These are phyloP conservation scores for Prunella fulvescens DNA, from an alignment of 2,113 vertebrate species.

Conservation along the genomic window DNA sequence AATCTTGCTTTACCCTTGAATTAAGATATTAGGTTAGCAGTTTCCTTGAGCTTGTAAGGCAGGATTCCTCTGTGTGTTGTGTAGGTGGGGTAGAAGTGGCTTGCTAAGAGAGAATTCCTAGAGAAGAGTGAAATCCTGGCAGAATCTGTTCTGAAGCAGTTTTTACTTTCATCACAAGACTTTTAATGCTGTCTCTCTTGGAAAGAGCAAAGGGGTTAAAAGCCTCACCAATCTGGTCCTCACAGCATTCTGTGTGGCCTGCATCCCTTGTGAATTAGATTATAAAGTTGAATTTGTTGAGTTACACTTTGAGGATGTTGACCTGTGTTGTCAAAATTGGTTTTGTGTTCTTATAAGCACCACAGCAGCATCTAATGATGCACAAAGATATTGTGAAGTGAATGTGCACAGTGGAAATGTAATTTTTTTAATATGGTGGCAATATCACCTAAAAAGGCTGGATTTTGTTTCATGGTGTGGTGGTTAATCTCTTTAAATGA, in stretches of 20 bases:
- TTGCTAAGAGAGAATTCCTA: background rate
- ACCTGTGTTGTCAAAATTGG: background rate
- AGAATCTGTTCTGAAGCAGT: background rate
- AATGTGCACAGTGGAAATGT: background rate
- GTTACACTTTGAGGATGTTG: background rate
- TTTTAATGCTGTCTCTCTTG: background rate
- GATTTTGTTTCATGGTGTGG: background rate
- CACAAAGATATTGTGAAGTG: background rate
- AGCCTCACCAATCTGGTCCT: background rate
- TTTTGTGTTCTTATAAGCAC: background rate
- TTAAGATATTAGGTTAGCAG: background rate
- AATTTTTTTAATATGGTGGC: background rate
- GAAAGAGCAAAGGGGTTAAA: background rate
- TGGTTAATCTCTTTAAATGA: background rate
- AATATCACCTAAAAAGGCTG: background rate
- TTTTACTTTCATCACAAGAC: background rate
- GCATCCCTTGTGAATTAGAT: background rate
- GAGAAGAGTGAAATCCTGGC: background rate
- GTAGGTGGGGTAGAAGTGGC: background rate
- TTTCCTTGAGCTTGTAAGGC: background rate
- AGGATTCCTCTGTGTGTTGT: background rate
- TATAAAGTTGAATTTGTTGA: background rate
- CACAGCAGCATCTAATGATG: background rate
- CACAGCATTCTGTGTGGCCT: background rate
- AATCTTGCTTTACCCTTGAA: background rate